A percentile compares a stretch with the other conserved stretches of the same genome.
Evolutionary conservation across 2,797 vertebrate species (phyloP).

Genomic region (Menidia menidia): DNA sequence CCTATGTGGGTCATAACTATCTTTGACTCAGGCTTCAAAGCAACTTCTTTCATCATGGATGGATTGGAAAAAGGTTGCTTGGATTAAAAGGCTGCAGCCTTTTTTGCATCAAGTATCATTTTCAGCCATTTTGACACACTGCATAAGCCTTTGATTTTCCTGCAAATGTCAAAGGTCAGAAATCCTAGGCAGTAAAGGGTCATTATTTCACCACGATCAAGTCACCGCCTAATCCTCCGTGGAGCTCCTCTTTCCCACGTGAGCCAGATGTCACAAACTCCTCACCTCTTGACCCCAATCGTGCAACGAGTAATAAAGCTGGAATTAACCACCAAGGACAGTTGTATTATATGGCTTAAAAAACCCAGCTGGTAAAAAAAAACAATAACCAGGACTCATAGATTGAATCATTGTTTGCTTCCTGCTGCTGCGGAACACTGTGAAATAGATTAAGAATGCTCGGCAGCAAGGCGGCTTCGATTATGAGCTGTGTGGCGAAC

Average conservation of each 20-base stretch:
- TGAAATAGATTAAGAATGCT: conserved; percentile 75
- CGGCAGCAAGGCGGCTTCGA: conserved; percentile 45
- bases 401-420: conserved; percentile 58
- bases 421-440: conserved; percentile 53
- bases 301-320: conserved; percentile 29
- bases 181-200: conserved; percentile 52
- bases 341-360: conserved; percentile 34
- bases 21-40: conserved; percentile 69
- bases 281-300: conserved; percentile 55
- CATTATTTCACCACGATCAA: conserved; percentile 60
- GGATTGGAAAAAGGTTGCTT: conserved; percentile 27
- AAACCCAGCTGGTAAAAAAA: conserved; percentile 29
- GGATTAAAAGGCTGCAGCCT: conserved; percentile 56
- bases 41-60: conserved; percentile 53
- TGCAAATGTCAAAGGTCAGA: conserved; percentile 65
- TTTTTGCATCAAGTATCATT: conserved; percentile 58
- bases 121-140: conserved; percentile 47
- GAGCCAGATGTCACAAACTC: conserved; percentile 34
- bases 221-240: conserved; percentile 56
- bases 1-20: conserved; percentile 51
- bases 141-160: conserved; percentile 57
- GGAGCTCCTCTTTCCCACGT: conserved; percentile 21
- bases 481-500: conserved; percentile 67
- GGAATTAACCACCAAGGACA: conserved; percentile 25
- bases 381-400: conserved; percentile 49